Evolutionary conservation across 2,888 invertebrate genomes (phyloP).

Genomic region (Galerucella calmariensis): DNA sequence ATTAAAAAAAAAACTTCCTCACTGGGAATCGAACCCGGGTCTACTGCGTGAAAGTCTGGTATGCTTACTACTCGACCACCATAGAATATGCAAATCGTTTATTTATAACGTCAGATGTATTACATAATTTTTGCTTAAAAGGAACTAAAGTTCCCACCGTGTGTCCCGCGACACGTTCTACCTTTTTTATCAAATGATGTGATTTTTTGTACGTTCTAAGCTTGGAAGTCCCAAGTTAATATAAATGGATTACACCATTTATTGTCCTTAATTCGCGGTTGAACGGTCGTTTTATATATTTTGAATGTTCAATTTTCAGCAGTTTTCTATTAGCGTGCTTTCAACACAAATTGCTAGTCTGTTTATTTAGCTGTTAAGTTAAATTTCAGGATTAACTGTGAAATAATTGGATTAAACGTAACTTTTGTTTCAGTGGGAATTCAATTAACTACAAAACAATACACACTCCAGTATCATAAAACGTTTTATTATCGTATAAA

Average conservation of each 20-base stretch:
- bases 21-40: no score
- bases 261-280: slow-evolving; percentile 1
- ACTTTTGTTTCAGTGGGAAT: slow-evolving; percentile 19
- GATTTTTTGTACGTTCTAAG: no score
- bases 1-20: no score
- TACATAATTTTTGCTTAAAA: no score
- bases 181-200: no score
- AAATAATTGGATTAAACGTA: slow-evolving; percentile 19
- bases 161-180: no score
- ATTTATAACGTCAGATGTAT: no score
- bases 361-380: slow-evolving; percentile 18
- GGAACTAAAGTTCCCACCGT: no score
- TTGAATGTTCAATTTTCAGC: slow-evolving; percentile 13
- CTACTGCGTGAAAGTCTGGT: no score
- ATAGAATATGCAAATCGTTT: no score
- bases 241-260: neutral
- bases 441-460: slow-evolving; percentile 30
- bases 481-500: slow-evolving; percentile 30
- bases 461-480: slow-evolving; percentile 20
- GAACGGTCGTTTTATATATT: slow-evolving; percentile 20
- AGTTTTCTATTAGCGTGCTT: slow-evolving; percentile 11
- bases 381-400: slow-evolving; percentile 24
- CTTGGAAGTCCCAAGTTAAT: slow-evolving; percentile 5
- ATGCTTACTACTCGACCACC: no score
- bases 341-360: slow-evolving; percentile 29